phyloP scores from a whole-genome alignment of 2,888 invertebrate species.

The Chesias legatella region DNA sequence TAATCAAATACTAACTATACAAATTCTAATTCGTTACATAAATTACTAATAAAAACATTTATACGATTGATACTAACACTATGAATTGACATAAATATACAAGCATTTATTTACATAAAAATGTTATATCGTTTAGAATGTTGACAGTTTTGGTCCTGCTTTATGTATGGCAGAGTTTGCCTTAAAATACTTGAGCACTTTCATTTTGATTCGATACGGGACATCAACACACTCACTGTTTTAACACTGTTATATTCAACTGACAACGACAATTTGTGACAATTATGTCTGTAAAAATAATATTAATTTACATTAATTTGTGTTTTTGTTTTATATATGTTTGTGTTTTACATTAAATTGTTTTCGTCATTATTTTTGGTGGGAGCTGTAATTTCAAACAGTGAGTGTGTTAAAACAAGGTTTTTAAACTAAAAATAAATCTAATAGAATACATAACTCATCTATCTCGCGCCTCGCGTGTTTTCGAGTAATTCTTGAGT shows the following conservation, averaged over 20 bases:
- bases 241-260: slow-evolving; percentile 33
- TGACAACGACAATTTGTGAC: slow-evolving; percentile 3
- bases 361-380: slow-evolving; percentile 54
- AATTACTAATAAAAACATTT: slow-evolving; percentile 28
- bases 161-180: slow-evolving; percentile 67
- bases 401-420: slow-evolving; percentile 78
- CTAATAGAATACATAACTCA: slow-evolving; percentile 67
- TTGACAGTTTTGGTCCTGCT: slow-evolving; percentile 40
- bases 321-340: too few relatives aligned
- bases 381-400: slow-evolving; percentile 70
- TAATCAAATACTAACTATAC: slow-evolving; percentile 32
- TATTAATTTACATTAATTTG: too few relatives aligned
- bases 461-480: slow-evolving; percentile 28
- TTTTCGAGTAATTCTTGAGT: slow-evolving; percentile 9
- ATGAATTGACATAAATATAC: slow-evolving; percentile 45
- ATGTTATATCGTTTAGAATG: slow-evolving; percentile 47
- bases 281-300: too few relatives aligned
- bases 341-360: not conserved
- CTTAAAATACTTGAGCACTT: slow-evolving; percentile 77
- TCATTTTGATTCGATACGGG: slow-evolving; percentile 56
- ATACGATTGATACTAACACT: slow-evolving; percentile 49
- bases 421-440: slow-evolving; percentile 59
- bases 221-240: slow-evolving; percentile 80
- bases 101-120: slow-evolving; percentile 37
- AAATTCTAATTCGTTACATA: slow-evolving; percentile 25